Percentiles rank a stretch among this genome's conserved stretches.
phyloP scores from a whole-genome alignment of 1,140 invertebrate genomes.

The Drosophila quadrilineata region DNA sequence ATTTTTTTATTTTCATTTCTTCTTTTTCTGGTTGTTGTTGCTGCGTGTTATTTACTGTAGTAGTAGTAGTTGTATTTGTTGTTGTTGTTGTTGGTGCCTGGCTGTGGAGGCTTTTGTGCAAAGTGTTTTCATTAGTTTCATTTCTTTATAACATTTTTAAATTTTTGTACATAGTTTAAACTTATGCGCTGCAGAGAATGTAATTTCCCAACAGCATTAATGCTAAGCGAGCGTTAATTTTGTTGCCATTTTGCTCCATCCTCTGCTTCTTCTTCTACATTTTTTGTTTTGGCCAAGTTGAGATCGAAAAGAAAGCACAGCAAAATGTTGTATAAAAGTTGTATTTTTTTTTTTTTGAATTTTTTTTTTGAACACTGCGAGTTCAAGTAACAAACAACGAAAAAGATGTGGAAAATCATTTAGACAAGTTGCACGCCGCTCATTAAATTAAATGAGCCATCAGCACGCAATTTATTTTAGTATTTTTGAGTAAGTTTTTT shows the following conservation, averaged over 20 bases:
- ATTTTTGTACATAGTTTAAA: conserved; percentile 48
- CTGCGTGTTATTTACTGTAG: conserved; percentile 48
- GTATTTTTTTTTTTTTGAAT: no score
- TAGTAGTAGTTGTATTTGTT: conserved; percentile 41
- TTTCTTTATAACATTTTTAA: conserved; percentile 71
- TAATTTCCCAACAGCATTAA: conserved; percentile 63
- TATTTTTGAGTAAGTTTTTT: conserved; percentile 81
- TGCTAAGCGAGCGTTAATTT: conserved; percentile 66
- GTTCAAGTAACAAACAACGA: conserved; percentile 8
- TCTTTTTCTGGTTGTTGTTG: conserved; percentile 59
- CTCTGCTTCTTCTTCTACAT: no score
- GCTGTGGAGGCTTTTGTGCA: conserved; percentile 30
- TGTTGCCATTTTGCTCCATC: no score
- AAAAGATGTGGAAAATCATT: conserved; percentile 77
- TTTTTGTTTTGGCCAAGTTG: no score
- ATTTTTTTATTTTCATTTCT: no score
- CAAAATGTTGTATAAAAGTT: conserved; percentile 26
- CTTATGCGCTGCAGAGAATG: conserved; percentile 35
- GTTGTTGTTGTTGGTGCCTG: conserved; percentile 15
- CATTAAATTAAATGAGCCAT: conserved; percentile 81
- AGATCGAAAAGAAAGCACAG: conserved; percentile 3
- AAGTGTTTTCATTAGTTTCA: conserved; percentile 77
- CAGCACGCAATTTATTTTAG: conserved; percentile 81
- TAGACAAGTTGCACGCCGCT: conserved; percentile 81
- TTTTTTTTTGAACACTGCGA: no score